Conservation (phyloP, 2,797 vertebrate genomes). For the Mico argentatus region DNA sequence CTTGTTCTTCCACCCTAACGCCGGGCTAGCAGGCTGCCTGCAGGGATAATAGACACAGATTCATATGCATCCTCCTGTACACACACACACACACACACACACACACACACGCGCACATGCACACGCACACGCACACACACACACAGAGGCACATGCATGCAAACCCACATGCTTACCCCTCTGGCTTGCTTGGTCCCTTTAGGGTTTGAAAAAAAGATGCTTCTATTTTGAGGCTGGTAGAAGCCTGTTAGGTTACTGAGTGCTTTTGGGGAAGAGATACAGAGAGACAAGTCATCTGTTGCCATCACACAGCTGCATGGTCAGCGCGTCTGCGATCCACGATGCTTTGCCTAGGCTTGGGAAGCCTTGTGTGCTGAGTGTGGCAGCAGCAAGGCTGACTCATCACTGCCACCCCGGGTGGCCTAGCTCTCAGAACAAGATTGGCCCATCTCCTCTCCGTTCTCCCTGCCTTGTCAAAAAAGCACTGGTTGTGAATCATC, state of each 20-base stretch:
- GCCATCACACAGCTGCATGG: neutral
- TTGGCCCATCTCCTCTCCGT: neutral
- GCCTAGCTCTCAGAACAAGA: constrained; percentile 27
- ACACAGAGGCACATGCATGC: accelerated
- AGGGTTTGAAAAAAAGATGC: neutral
- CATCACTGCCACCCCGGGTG: neutral
- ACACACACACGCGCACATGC: too few relatives aligned
- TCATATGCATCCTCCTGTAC: neutral
- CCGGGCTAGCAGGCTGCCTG: accelerated
- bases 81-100: too few relatives aligned
- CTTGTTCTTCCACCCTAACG: neutral
- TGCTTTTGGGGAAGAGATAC: neutral
- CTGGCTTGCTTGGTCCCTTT: neutral
- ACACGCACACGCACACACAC: neutral
- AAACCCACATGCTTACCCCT: neutral
- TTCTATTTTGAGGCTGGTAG: neutral
- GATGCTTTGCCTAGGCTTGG: neutral
- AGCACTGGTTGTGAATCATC: neutral
- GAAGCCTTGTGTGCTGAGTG: neutral
- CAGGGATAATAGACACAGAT: neutral
- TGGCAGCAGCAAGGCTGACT: neutral
- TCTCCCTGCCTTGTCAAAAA: neutral
- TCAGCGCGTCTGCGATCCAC: neutral
- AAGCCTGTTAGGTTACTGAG: neutral
- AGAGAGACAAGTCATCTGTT: neutral